These are phyloP conservation scores for Tangara arthus DNA, from an alignment of 2,797 vertebrate genomes.

Conservation along the genomic window DNA sequence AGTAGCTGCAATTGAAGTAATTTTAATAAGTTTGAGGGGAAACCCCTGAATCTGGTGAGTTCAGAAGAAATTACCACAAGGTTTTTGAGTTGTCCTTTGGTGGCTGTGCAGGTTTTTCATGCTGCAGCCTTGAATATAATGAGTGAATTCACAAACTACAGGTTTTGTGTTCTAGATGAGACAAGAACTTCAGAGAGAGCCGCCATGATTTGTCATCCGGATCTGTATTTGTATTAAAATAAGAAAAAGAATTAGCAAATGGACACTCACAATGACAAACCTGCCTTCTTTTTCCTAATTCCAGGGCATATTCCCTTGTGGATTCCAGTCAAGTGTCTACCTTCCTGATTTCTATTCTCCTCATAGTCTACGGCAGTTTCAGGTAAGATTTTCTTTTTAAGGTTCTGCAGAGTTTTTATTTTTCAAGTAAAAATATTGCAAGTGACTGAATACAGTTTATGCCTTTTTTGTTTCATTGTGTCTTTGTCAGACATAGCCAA, in stretches of 20 bases:
- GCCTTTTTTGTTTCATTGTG: not conserved
- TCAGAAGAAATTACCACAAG: not conserved
- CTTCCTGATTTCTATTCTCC: constrained; percentile 99
- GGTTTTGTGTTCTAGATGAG: not conserved
- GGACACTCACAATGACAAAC: not conserved
- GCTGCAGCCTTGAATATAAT: not conserved
- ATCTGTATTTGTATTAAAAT: not conserved
- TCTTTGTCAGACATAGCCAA: not conserved
- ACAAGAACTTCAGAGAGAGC: not conserved
- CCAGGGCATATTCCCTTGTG: constrained; percentile 97
- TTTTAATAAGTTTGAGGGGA: not conserved
- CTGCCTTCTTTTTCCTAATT: constrained; percentile 33
- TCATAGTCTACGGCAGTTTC: constrained; percentile 99
- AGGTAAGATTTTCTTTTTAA: constrained; percentile 81
- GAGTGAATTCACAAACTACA: not conserved
- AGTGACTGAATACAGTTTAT: not conserved
- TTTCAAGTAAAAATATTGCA: not conserved
- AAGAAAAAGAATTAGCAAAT: not conserved
- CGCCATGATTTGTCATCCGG: not conserved
- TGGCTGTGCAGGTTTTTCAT: not conserved
- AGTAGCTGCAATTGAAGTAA: not conserved
- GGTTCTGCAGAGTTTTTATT: not conserved
- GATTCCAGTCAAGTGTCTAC: constrained; percentile 99
- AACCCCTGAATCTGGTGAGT: fast-evolving
- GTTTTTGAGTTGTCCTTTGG: not conserved